phyloP scores from a whole-genome alignment of 1,140 invertebrate genomes.

The Drosophila sp. region DNA sequence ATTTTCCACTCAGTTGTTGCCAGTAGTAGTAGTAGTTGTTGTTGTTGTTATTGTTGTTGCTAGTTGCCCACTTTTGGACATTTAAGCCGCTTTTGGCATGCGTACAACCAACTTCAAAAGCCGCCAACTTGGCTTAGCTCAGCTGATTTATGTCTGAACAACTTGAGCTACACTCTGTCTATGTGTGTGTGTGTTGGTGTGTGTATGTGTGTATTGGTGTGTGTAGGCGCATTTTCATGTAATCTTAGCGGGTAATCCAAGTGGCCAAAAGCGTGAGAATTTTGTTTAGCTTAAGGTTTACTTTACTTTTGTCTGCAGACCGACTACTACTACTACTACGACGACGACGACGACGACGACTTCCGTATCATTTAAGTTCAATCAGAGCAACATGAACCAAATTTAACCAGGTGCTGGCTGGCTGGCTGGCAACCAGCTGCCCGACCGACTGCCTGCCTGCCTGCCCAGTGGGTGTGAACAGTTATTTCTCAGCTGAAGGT shows the following conservation, averaged over 20 bases:
- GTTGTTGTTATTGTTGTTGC: slow-evolving; percentile 58
- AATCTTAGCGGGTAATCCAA: slow-evolving; percentile 78
- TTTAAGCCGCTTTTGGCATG: slow-evolving; percentile 81
- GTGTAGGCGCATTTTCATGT: slow-evolving; percentile 78
- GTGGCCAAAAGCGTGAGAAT: slow-evolving; percentile 79
- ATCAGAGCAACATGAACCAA: slow-evolving; percentile 79
- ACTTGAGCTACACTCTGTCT: slow-evolving; percentile 17
- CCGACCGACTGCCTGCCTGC: slow-evolving; percentile 32
- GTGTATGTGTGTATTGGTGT: slow-evolving; percentile 32
- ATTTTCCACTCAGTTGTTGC: slow-evolving; percentile 64
- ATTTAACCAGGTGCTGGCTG: slow-evolving; percentile 77
- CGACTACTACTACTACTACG: neutral
- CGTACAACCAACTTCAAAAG: slow-evolving; percentile 77
- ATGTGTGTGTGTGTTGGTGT: slow-evolving; percentile 17
- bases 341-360: slow-evolving; percentile 49
- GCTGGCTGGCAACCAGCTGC: slow-evolving; percentile 36
- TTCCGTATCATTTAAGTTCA: slow-evolving; percentile 80
- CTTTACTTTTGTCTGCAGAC: slow-evolving; percentile 10
- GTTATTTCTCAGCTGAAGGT: slow-evolving; percentile 40
- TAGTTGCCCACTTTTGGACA: slow-evolving; percentile 75
- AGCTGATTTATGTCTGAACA: slow-evolving; percentile 13
- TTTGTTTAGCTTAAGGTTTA: slow-evolving; percentile 56
- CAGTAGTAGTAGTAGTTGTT: slow-evolving; percentile 20
- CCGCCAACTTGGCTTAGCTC: slow-evolving; percentile 39
- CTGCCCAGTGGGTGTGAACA: slow-evolving; percentile 62